Conservation (phyloP, 2,113 vertebrate genomes). For the Cricetomys ansorgei region DNA sequence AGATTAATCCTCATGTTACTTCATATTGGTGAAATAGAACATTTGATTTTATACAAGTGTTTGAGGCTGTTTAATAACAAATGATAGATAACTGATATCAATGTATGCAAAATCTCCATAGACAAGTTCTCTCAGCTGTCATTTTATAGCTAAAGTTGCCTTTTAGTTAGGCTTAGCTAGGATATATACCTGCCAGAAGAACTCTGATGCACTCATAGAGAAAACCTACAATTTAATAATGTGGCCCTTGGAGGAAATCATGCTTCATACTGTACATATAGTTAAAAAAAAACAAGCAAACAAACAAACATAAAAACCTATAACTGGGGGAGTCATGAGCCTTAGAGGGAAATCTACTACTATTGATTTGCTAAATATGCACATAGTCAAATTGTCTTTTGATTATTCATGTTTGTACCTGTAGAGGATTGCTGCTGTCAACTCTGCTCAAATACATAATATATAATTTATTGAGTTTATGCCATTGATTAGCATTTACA, state of each 20-base stretch:
- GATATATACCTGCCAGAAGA: not conserved
- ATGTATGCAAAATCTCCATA: not conserved
- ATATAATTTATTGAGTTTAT: no score
- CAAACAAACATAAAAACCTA: no score
- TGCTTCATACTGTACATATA: not conserved
- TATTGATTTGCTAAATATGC: not conserved
- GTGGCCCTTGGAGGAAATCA: not conserved
- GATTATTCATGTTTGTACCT: not conserved
- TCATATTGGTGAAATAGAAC: not conserved
- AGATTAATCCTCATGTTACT: slow-evolving; percentile 29
- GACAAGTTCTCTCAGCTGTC: not conserved
- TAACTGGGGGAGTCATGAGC: not conserved
- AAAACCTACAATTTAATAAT: not conserved
- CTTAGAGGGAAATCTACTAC: not conserved
- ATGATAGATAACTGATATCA: not conserved
- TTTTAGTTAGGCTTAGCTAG: not conserved
- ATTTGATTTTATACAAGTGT: not conserved
- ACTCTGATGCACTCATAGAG: not conserved
- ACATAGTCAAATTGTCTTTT: not conserved
- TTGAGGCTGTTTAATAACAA: not conserved
- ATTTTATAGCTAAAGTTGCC: not conserved
- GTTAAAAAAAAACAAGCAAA: no score
- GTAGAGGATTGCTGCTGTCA: no score
- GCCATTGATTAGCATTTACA: not conserved
- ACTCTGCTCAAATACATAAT: no score